Evolutionary conservation across 1,140 invertebrate species (phyloP), one percentile per base, ranked within the genome.

Genomic region (Drosophila kanapiae): DNA sequence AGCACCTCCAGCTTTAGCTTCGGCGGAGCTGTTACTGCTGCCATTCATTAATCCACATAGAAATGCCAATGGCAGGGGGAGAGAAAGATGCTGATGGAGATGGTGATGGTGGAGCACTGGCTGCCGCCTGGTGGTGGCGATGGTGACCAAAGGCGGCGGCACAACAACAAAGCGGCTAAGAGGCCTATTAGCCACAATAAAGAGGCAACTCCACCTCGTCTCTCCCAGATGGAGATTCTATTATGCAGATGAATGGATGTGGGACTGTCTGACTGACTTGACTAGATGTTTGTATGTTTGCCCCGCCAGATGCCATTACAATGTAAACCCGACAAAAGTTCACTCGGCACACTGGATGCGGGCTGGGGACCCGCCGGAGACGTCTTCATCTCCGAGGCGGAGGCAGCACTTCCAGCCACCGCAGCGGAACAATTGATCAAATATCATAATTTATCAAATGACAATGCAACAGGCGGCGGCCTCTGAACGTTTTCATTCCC

Each of bases 391-490:
- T 71, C 16, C 64, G 43, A 16, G 57, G 18, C 64, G 11, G 33
- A 10, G 33, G 16, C 59, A 63, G 75, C 56, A 61, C 58, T 65
- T 74, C 60, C 72, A 65, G 70, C 59, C 56, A 37, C 61, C 57
- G 53, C 74, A 82, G 53, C 64, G 85, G 82, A 91, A 91, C 87
- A 91, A 91, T 91, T 91, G 87, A 91, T 91, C 87, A 91, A 91
- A 91, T 91, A 91, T 82, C 87, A 91, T 91, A 91, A 91, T 91
- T 91, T 91, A 91, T 91, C 87, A 91, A 91, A 91, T 87, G 87
- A 91, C 86, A 91, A 91, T 91, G 87, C 80, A 76, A 81, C 63
- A 67, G 74, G 70, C 74, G 53, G 68, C 84, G 65, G 86, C 80
- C 85, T 88, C 84, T 85, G 77, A 69, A 75, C 81, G 68, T 80